Evolutionary conservation across 1,140 invertebrate species (phyloP).

Genomic region (Drosophila varians): DNA sequence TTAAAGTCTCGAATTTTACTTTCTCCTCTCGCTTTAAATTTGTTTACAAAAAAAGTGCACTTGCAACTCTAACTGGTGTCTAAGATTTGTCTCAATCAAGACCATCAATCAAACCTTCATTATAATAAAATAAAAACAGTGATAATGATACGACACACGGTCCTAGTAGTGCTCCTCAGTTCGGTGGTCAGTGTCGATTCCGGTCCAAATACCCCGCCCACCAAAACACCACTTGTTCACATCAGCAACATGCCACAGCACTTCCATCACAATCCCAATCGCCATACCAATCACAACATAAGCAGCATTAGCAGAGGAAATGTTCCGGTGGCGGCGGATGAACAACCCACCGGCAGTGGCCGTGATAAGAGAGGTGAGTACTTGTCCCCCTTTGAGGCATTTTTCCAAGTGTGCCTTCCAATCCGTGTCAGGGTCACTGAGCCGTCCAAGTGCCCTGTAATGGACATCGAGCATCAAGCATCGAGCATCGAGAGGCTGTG

Average conservation of each 20-base stretch:
- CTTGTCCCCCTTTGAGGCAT: conserved; percentile 21
- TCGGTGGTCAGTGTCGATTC: conserved; percentile 72
- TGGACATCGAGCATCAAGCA: no score
- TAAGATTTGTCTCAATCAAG: conserved; percentile 13
- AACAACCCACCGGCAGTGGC: conserved; percentile 18
- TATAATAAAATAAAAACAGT: conserved; percentile 25
- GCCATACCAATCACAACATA: not conserved
- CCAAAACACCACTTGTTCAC: conserved; percentile 9
- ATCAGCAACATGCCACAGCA: conserved; percentile 32
- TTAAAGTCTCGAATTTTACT: conserved; percentile 26
- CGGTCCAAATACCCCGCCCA: conserved; percentile 51
- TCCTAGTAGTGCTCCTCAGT: conserved; percentile 58
- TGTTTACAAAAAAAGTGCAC: conserved; percentile 20
- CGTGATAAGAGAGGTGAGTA: conserved; percentile 74
- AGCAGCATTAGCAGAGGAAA: conserved; percentile 24
- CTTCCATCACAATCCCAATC: conserved; percentile 4
- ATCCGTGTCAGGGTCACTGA: conserved; percentile 64
- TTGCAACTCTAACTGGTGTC: conserved; percentile 41
- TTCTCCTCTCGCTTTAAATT: conserved; percentile 15
- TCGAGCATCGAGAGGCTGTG: conserved; percentile 39
- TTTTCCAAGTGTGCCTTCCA: conserved; percentile 31
- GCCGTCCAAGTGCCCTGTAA: conserved; percentile 5
- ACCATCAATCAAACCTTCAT: not conserved
- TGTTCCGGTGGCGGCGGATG: conserved; percentile 21
- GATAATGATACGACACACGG: conserved; percentile 63